A percentile compares a stretch with the other conserved stretches of the same genome.
Conservation (phyloP, 2,888 invertebrate genomes). For the Polietes domitor region DNA sequence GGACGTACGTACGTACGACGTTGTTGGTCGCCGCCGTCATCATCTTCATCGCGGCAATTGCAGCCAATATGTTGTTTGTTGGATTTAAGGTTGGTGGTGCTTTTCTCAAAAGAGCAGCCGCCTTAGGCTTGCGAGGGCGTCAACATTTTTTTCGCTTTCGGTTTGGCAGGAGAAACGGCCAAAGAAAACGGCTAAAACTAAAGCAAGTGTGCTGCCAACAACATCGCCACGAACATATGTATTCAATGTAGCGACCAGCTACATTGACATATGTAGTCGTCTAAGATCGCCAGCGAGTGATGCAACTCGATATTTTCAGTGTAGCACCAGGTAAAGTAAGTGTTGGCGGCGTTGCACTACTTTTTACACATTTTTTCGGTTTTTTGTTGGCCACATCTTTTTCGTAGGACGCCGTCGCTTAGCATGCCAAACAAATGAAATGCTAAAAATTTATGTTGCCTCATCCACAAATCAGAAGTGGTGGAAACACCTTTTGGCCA, state of each 20-base stretch:
- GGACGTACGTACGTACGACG: slow-evolving; percentile 46
- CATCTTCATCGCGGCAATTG: slow-evolving; percentile 18
- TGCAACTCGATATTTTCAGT: slow-evolving; percentile 63
- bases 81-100: slow-evolving; percentile 16
- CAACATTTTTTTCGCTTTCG: slow-evolving; percentile 68
- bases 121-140: slow-evolving; percentile 73
- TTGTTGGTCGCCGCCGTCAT: slow-evolving; percentile 53
- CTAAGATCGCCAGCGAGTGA: slow-evolving; percentile 22
- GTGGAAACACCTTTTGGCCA: slow-evolving; percentile 42
- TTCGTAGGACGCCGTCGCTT: neutral
- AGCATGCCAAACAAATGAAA: neutral
- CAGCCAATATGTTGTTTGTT: slow-evolving; percentile 20
- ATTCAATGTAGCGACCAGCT: too few species aligned
- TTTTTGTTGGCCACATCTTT: neutral
- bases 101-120: slow-evolving; percentile 53
- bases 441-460: slow-evolving; percentile 9
- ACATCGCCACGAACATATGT: too few species aligned
- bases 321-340: slow-evolving; percentile 51
- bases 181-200: neutral
- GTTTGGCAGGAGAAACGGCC: neutral
- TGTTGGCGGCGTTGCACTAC: slow-evolving; percentile 65
- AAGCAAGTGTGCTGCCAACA: slow-evolving; percentile 52
- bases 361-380: slow-evolving; percentile 32
- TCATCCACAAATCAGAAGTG: slow-evolving; percentile 16
- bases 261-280: neutral